A percentile compares a stretch with the other conserved stretches of the same genome.
phyloP scores from a whole-genome alignment of 92 coral and sea anemone genomes.

The Chrysogorgia sp. region DNA sequence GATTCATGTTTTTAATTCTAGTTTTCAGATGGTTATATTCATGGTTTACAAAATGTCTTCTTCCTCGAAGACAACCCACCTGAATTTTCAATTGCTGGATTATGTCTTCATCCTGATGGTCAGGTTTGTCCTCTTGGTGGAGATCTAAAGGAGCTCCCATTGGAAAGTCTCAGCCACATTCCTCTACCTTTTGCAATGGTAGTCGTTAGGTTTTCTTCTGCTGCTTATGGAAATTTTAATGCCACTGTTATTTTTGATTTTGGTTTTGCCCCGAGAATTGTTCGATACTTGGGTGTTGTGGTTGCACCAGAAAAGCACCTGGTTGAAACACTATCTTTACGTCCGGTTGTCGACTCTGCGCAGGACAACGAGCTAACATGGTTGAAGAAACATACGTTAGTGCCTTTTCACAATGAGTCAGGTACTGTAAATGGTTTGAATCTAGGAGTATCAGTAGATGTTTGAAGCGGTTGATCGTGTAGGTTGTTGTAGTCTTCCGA shows the following conservation, averaged over 20 bases:
- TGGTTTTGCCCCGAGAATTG: conserved; percentile 66
- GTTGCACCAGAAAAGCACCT: conserved; percentile 87
- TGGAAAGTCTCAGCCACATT: conserved; percentile 9
- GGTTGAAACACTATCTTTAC: conserved; percentile 57
- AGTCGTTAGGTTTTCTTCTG: conserved; percentile 71
- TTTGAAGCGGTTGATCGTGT: too few species aligned
- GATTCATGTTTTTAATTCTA: conserved; percentile 34
- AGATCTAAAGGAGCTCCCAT: conserved; percentile 63
- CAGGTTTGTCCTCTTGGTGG: conserved; percentile 41
- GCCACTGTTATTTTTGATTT: conserved; percentile 87
- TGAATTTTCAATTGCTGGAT: conserved; percentile 73
- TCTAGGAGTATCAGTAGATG: neutral
- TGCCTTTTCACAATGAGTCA: conserved; percentile 66
- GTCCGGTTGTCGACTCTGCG: conserved; percentile 40
- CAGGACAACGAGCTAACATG: conserved; percentile 85
- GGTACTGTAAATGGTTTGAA: neutral
- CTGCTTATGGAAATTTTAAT: conserved; percentile 79
- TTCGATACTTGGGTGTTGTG: conserved; percentile 79
- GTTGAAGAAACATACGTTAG: conserved; percentile 69
- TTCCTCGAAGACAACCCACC: conserved; percentile 79
- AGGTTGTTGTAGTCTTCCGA: too few species aligned
- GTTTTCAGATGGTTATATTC: conserved; percentile 68
- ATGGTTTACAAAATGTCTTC: conserved; percentile 69
- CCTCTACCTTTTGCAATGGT: conserved; percentile 52
- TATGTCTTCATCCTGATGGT: conserved; percentile 41